Base-by-base conservation (phyloP, 1,140 invertebrate species). In the Camponotus floridanus region DNA sequence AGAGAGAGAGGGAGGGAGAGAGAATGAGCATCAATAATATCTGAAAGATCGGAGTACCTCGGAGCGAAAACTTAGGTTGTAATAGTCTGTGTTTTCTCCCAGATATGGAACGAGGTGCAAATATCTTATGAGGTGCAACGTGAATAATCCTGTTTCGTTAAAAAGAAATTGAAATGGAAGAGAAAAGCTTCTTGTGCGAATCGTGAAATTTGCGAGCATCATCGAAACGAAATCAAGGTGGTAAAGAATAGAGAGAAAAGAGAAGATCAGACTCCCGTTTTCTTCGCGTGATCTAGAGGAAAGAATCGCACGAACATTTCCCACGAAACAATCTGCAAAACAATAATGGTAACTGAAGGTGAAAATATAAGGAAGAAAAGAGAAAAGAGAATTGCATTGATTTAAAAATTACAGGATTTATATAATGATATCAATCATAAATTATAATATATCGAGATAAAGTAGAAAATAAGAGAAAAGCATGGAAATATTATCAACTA, bases 261-360 rank as follows among this genome's bases (percentile, higher is more conserved):
- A 33, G 36, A 59, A 59, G 21, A 33, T 39, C 15, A 13, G 31
- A 73, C 5, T 36, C 31, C 13, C 39, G 6, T 26, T 36, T 36
- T 73, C 4, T 62, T 74, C 55, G 26, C 36, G 36, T 31, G 33
- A 57, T 67, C 42, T 13, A 33, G 26, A 55, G 68, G 33, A 59
- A 59, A 42, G 33, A 31, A 57, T n/a, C 9, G 68, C 21, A 79
- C 36, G 7, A 67, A 80, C 48, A 9, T 78, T 65, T 13, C 68
- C 42, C 48, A 13, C 36, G 76, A 68, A 18, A 42, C 39, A 42
- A 73, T 74, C 39, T n/a, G 36, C 36, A 55, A 26, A 81, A 57
- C 33, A 80, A 45, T 80, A 59, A 80, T 80, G 36, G 21, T 80
- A 51, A 21, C 26, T 13, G 15, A 57, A 80, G 33, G 42, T 26